A percentile compares a stretch with the other conserved stretches of the same genome.
These are phyloP conservation scores for Drosophila acutilabella DNA, from an alignment of 2,888 invertebrate genomes.

Conservation along the genomic window DNA sequence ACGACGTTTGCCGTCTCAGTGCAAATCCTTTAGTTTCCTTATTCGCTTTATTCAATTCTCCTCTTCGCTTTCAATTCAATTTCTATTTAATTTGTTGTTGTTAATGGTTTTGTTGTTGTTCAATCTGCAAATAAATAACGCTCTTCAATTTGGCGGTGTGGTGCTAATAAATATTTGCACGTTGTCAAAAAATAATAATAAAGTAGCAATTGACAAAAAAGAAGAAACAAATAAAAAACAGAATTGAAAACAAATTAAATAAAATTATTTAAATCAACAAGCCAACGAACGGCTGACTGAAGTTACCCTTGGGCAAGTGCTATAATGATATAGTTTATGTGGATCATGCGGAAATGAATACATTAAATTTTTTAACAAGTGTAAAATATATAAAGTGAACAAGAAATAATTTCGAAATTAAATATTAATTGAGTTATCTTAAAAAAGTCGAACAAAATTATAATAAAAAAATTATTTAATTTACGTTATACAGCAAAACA, in stretches of 20 bases:
- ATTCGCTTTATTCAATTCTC: not conserved
- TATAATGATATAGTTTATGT: not conserved
- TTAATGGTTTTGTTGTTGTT: not conserved
- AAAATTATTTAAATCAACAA: constrained; percentile 33
- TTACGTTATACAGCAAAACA: too few relatives aligned
- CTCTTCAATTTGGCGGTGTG: constrained; percentile 44
- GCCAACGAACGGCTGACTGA: constrained; percentile 32
- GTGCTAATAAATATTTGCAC: constrained; percentile 67
- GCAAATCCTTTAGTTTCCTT: not conserved
- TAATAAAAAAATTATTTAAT: too few relatives aligned
- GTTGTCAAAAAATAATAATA: constrained; percentile 49
- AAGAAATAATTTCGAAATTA: not conserved
- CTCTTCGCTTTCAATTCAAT: not conserved
- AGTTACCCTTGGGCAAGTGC: not conserved
- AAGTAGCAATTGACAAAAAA: constrained; percentile 23
- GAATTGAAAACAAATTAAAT: constrained; percentile 52
- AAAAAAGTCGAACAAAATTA: too few relatives aligned
- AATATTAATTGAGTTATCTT: not conserved
- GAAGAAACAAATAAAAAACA: constrained; percentile 35
- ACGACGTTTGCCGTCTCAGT: too few relatives aligned
- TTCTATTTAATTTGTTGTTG: not conserved
- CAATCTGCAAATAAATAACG: constrained; percentile 29
- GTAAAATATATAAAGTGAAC: not conserved
- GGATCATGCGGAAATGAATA: not conserved
- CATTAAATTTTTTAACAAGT: not conserved